phyloP scores from a whole-genome alignment of 92 coral and sea anemone genomes.

The Porites divaricata region DNA sequence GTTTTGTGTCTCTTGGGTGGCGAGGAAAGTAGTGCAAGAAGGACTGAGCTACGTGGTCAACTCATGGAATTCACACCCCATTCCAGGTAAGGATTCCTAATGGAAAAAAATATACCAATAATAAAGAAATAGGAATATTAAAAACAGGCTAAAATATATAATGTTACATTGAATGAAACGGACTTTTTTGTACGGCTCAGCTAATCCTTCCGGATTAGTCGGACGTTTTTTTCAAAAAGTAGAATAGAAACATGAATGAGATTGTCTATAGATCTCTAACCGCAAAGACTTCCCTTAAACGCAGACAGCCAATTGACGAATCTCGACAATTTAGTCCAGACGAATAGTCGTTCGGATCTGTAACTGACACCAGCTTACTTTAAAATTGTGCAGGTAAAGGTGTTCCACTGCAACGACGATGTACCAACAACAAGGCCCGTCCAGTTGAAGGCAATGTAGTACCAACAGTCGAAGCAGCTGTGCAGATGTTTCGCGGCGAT shows the following conservation, averaged over 20 bases:
- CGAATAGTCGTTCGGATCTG: background rate
- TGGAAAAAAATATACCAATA: background rate
- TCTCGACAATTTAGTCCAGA: no score
- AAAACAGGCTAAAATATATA: no score
- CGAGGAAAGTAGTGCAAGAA: slow-evolving; percentile 36
- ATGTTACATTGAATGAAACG: no score
- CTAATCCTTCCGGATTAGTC: no score
- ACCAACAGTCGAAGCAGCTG: background rate
- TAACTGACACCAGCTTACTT: background rate
- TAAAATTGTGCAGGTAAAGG: background rate
- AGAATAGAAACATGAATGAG: no score
- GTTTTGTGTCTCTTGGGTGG: slow-evolving; percentile 28
- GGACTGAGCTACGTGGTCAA: slow-evolving; percentile 27
- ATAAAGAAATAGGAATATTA: background rate
- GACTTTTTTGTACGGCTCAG: no score
- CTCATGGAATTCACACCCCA: slow-evolving; percentile 57
- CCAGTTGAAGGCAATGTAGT: background rate
- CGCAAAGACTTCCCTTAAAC: no score
- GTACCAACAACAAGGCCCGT: slow-evolving; percentile 16
- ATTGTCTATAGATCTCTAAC: no score
- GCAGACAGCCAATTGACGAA: no score
- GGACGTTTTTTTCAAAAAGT: no score
- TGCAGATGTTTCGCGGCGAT: background rate
- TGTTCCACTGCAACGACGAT: background rate
- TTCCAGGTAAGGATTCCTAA: slow-evolving; percentile 26